Percentiles rank a stretch among this genome's conserved stretches.
Evolutionary conservation across 2,888 invertebrate species (phyloP).

Genomic region (Lepidocyrtinus sp.): DNA sequence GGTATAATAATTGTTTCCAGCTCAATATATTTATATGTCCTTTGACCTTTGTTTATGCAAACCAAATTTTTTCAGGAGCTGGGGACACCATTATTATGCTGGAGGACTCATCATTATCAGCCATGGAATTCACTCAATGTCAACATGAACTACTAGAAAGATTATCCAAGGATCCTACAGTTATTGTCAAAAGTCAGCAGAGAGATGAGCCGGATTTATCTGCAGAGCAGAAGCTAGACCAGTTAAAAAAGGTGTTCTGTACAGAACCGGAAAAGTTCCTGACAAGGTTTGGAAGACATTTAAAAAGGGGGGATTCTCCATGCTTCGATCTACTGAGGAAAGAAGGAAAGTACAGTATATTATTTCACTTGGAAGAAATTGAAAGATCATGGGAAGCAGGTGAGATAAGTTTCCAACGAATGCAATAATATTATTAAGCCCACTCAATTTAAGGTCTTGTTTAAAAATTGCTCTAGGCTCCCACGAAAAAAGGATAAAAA

Average conservation of each 20-base stretch:
- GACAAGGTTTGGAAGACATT: conserved; percentile 82
- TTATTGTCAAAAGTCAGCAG: conserved; percentile 84
- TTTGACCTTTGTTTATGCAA: too few relatives aligned
- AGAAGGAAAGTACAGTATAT: conserved; percentile 76
- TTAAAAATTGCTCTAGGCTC: conserved; percentile 31
- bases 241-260: conserved; percentile 79
- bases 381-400: conserved; percentile 44
- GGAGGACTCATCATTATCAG: not conserved
- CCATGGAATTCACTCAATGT: not conserved
- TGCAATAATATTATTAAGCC: conserved; percentile 25
- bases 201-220: conserved; percentile 83
- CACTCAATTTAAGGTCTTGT: too few relatives aligned
- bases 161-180: conserved; percentile 54
- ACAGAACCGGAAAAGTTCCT: conserved; percentile 82
- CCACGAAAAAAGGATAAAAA: conserved; percentile 74
- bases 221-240: conserved; percentile 79
- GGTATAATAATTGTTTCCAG: too few relatives aligned
- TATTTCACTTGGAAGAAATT: conserved; percentile 77
- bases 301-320: conserved; percentile 80
- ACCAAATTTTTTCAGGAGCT: too few relatives aligned
- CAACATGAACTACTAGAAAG: conserved; percentile 61
- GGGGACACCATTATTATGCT: too few relatives aligned
- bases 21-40: too few relatives aligned
- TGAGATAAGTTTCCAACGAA: conserved; percentile 7
- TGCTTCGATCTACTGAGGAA: conserved; percentile 77